Base-by-base conservation (phyloP, 1,140 invertebrate species). In the Carposina sasakii region DNA sequence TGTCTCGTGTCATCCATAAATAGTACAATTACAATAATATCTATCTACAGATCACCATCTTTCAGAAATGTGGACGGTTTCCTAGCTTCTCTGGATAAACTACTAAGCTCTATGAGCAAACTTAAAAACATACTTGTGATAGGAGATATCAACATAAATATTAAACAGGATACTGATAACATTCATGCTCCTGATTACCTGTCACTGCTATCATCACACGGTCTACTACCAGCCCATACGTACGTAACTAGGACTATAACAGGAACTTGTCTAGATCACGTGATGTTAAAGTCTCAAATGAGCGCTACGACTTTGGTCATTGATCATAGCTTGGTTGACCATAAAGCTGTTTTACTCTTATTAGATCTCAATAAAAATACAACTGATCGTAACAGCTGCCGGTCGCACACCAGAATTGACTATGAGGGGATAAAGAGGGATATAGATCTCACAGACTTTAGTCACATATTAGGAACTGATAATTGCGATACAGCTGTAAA, bases 181-280 rank as follows among this genome's bases (percentile, higher is more conserved):
- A 28, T 39, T 3, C 36, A 43, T 17, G 10, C 34, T 33, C 45
- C 31, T 33, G 31, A 33, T 13, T 37, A 37, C 20, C 19, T 37
- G 2, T 19, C 17, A 15, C 8, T 37, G 19, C 2, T 19, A 6
- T 15, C 34, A 8, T 19, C 15, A 8, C 34, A 54, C 30, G 46
- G 52, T 4, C 34, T 54, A 12, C 36, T 54, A 2, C 41, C 46
- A n/a, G 48, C 28, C 1, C 30, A 51, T 36, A 33, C 42, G 1
- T 5, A 45, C 2, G 46, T 46, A 1, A 51, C 48, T 2, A 26
- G 43, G 2, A 13, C 23, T 12, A 15, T 37, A 16, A 51, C 21
- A 20, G n/a, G 28, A 16, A 51, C 48, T 5, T 56, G 54, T 36
- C 13, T 47, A n/a, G 54, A 56, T 15, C 48, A 56, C 10, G 43